Evolutionary conservation across 2,797 vertebrate genomes (phyloP), one percentile per base, ranked within the genome.

Genomic region (Austrolebias charrua): DNA sequence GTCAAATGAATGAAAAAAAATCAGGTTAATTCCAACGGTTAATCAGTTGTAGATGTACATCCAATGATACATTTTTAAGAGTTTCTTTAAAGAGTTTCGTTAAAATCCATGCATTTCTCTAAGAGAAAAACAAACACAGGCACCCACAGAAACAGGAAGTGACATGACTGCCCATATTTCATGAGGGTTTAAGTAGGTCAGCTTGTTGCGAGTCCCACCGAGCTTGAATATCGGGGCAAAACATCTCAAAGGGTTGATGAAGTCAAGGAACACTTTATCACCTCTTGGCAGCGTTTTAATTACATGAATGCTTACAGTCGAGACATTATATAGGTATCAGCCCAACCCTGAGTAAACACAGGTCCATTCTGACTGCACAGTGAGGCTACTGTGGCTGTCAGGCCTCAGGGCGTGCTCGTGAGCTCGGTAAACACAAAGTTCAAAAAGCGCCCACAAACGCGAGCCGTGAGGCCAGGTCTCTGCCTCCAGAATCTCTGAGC

Each of bases 371-470:
- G 74, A 20, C 60, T 13, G 48, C 47, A 86, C 83, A 86, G 74
- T 81, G 65, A 71, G 59, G 76, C 66, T 31, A 78, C 73, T 86
- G 80, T 82, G 76, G 59, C 61, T 71, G 63, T 54, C 53, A 65
- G 20, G 77, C 58, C 78, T 71, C 55, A n/a, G 75, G 82, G 85
- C 4, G 79, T 50, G 85, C 76, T 66, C 66, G 73, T 60, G 66
- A 24, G 47, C 74, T 47, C 62, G 61, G 76, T 78, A 83, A 84
- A 87, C 72, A 84, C 9, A 1, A 55, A 78, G 66, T 82, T 87
- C 61, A 82, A 80, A 81, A 72, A 63, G 74, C 55, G 4, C 60
- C 59, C 60, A 57, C 61, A 71, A 63, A 76, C 65, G 69, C 0
- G 18, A 77, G 69, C 69, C 38, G 35, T 71, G 19, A 16, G 48